Base-by-base conservation (phyloP, 1,140 invertebrate species). In the Bombyx mandarina region DNA sequence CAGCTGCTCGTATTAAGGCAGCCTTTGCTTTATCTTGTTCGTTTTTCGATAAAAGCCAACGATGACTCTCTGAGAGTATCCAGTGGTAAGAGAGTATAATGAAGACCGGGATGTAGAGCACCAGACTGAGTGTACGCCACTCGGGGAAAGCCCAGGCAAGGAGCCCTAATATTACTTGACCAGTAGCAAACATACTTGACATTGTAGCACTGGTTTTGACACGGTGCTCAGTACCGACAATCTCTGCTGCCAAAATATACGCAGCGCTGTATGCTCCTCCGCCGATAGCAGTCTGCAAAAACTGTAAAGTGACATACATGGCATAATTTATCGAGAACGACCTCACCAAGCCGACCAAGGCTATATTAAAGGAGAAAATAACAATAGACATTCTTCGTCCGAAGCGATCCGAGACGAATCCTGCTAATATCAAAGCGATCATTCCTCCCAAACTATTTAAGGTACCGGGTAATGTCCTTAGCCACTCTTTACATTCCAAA, bases 1-100 rank as follows among this genome's bases (percentile, higher is more conserved):
- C 88, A 7, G 93, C 91, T 12, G 91, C 92, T 58, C 87, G 88
- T 10, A 88, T 81, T 26, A 93, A 77, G 7, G 92, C 89, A 8
- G 74, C 73, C 60, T 88, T 89, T 9, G 92, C 92, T 67, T 93
- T 88, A 1, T 92, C 88, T 50, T 91, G 90, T 67, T 91, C 91
- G 35, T 92, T 91, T 62, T 93, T 92, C n/a, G 93, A 92, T 26
- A 96, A 74, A 12, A 96, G 82, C 95, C 95, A 96, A 61, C 94
- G 88, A 47, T 91, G 87, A 57, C 92, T 93, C 77, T 93, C 92
- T 2, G 90, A 89, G 10, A 92, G 66, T 53, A 92, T 77, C 84
- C 91, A 91, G 43, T 90, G 90, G 67, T 93, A 91, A 1, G 89
- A 80, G 8, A 94, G 67, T 43, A 93, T 82, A 0, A 92, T 71